Percentiles rank a stretch among this genome's conserved stretches.
These are phyloP conservation scores for Ephestia elutella DNA, from an alignment of 1,140 invertebrate species.

Conservation along the genomic window DNA sequence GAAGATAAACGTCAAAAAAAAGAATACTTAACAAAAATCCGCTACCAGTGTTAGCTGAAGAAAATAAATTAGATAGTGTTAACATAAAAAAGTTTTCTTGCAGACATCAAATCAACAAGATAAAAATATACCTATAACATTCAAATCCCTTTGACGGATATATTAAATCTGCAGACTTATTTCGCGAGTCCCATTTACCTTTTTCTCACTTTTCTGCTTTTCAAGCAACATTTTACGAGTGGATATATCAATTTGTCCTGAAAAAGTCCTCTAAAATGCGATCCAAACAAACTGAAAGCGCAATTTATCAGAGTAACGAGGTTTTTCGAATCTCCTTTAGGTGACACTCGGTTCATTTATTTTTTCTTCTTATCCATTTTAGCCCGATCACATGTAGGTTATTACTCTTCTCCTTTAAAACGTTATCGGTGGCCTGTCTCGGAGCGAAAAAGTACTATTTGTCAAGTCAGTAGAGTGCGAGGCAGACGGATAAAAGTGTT, in stretches of 20 bases:
- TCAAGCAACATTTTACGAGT: conserved; percentile 12
- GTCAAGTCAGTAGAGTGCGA: conserved; percentile 24
- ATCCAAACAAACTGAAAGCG: conserved; percentile 46
- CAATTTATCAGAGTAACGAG: conserved; percentile 68
- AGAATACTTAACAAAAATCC: too few relatives aligned
- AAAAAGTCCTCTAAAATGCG: conserved; percentile 18
- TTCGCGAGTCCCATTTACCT: neutral
- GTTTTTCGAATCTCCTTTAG: conserved; percentile 63
- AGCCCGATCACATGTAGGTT: conserved; percentile 58
- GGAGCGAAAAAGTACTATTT: conserved; percentile 45
- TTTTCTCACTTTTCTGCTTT: conserved; percentile 9
- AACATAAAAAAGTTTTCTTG: too few relatives aligned
- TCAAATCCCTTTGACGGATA: neutral
- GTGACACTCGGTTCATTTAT: conserved; percentile 68
- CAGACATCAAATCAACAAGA: too few relatives aligned
- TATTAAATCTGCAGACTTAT: neutral
- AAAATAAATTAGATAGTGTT: too few relatives aligned
- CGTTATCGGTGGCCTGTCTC: conserved; percentile 50
- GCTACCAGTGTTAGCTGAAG: too few relatives aligned
- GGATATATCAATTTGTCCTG: conserved; percentile 26
- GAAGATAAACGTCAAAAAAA: too few relatives aligned
- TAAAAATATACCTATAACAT: neutral
- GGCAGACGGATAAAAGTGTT: conserved; percentile 5
- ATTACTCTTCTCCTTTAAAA: conserved; percentile 51
- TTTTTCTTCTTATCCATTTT: conserved; percentile 59